phyloP scores from a whole-genome alignment of 2,113 vertebrate species.

The Nettapus auritus region DNA sequence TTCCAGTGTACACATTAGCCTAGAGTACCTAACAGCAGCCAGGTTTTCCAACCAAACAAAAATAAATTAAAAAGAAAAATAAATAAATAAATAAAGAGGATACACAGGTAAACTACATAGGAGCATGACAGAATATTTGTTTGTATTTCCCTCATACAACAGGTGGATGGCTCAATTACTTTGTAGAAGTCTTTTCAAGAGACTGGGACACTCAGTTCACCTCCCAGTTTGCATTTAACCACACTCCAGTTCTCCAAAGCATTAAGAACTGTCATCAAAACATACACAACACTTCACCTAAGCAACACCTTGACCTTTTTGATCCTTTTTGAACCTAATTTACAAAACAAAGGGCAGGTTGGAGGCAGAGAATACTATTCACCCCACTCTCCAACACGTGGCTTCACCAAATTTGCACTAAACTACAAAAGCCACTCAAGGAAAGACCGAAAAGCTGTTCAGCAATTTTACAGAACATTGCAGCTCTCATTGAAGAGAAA shows the following conservation, averaged over 20 bases:
- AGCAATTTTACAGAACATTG: background rate
- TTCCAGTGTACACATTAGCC: background rate
- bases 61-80: background rate
- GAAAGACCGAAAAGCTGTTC: background rate
- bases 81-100: background rate
- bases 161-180: background rate
- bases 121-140: too few species aligned
- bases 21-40: background rate
- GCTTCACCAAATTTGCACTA: background rate
- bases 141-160: background rate
- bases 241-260: background rate
- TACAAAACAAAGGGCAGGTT: background rate
- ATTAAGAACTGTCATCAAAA: background rate
- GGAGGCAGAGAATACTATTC: background rate
- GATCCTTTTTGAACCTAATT: background rate
- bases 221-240: background rate
- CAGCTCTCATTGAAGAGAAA: background rate
- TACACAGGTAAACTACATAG: background rate
- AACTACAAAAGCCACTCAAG: background rate
- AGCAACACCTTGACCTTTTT: background rate
- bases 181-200: background rate
- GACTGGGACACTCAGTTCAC: background rate
- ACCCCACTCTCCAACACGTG: background rate
- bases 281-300: background rate
- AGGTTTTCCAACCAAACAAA: background rate